These are phyloP conservation scores for Atrina japonica DNA, from an alignment of 2,888 invertebrate genomes.

Conservation along the genomic window DNA sequence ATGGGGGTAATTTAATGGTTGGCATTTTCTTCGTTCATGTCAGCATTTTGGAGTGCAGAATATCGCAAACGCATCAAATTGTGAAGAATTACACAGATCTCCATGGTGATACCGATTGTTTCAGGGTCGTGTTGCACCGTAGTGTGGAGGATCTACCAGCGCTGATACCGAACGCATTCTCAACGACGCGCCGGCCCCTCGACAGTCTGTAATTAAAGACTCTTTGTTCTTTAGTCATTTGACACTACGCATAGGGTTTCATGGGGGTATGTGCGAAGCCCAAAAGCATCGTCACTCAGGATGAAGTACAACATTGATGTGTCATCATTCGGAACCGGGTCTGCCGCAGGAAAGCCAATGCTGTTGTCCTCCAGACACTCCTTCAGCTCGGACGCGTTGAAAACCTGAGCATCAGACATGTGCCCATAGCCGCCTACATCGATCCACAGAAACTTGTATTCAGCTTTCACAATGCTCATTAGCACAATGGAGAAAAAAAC, in stretches of 20 bases:
- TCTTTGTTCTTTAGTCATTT: constrained; percentile 46
- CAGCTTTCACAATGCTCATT: constrained; percentile 55
- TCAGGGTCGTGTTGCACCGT: constrained; percentile 49
- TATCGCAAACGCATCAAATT: constrained; percentile 51
- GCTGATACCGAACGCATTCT: constrained; percentile 59
- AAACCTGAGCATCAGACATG: constrained; percentile 47
- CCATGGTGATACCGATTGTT: constrained; percentile 35
- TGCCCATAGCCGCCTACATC: constrained; percentile 42
- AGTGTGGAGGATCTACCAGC: constrained; percentile 47
- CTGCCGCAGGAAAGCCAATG: constrained; percentile 31
- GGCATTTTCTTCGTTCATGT: constrained; percentile 51
- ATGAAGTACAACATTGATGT: not conserved
- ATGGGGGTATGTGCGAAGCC: constrained; percentile 52
- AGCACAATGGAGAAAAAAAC: constrained; percentile 48
- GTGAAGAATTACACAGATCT: constrained; percentile 49
- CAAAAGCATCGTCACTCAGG: constrained; percentile 45
- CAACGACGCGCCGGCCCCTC: constrained; percentile 51
- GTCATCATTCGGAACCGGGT: constrained; percentile 11
- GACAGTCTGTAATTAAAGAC: constrained; percentile 61
- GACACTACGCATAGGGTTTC: constrained; percentile 51
- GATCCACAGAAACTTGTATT: constrained; percentile 58
- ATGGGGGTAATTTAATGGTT: constrained; percentile 45
- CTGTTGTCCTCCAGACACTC: constrained; percentile 25
- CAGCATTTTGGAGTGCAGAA: constrained; percentile 40
- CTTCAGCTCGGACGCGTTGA: constrained; percentile 43